Evolutionary conservation across 1,140 invertebrate genomes (phyloP), one percentile per base, ranked within the genome.

Genomic region (Drosophila persimilis): DNA sequence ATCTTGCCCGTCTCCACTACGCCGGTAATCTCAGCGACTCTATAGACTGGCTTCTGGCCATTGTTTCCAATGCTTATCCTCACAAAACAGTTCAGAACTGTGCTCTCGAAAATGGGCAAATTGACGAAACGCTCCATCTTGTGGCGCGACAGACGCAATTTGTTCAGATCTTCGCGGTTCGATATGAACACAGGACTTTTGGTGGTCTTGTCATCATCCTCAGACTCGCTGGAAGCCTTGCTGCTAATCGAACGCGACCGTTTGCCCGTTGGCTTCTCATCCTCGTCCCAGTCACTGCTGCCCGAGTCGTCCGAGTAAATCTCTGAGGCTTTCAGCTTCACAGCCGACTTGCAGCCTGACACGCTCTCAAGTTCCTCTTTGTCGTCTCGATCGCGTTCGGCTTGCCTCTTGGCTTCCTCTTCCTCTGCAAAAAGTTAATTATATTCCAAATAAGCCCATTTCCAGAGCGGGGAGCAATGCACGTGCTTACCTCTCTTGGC

Each of bases 91-190:
- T 98, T 98, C 67, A 94, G 94, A 1, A 97, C 97, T 3, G 98
- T 96, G 47, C 95, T 94, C 70, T 95, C 95, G 86, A 99, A 99
- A 91, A 99, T 99, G 13, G 99, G 99, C 73, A 99, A 93, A 92
- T 99, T 98, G 15, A 99, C 97, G 92, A 99, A 97, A 77, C 96
- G 95, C 92, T 99, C 98, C 90, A 99, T 93, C 92, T 98, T 99
- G 90, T 96, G 95, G 77, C 98, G 95, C 26, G 97, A 98, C 6
- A 99, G 91, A 62, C 98, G 93, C 54, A 99, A 95, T 92, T 96
- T 96, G 90, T 96, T 96, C 7, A 99, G 92, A 77, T 99, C 97
- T 73, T 97, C 96, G 90, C 95, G 94, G 6, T 93, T 95, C 54
- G 93, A 93, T 2, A 97, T 95, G 78, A 94, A 95, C 46, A 94